Evolutionary conservation across 2,113 vertebrate genomes (phyloP).

Genomic region (Nasalis larvatus): DNA sequence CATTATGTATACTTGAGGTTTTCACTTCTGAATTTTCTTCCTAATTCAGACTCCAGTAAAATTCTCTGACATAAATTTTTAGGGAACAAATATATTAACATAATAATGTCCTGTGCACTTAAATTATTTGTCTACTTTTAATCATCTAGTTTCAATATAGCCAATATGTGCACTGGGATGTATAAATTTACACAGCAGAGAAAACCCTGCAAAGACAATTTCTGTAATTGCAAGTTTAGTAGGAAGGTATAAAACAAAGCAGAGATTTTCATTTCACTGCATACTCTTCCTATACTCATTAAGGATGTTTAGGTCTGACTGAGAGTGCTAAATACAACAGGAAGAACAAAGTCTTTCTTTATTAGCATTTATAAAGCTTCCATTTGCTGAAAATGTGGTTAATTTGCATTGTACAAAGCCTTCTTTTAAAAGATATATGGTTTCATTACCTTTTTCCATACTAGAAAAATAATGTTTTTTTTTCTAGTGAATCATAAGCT

Average conservation of each 20-base stretch:
- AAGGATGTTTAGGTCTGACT: background rate
- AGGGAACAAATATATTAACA: background rate
- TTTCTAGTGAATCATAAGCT: background rate
- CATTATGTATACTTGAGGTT: background rate
- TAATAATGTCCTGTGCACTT: background rate
- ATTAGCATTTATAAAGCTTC: background rate
- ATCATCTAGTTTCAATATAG: background rate
- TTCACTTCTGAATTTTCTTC: background rate
- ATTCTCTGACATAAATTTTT: background rate
- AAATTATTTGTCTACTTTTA: background rate
- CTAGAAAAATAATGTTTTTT: background rate
- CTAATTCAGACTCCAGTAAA: background rate
- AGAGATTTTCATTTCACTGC: background rate
- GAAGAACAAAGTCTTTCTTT: background rate
- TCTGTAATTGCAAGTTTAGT: background rate
- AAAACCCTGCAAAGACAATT: background rate
- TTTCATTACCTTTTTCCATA: slow-evolving; percentile 13
- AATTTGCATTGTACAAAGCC: background rate
- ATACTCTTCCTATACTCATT: background rate
- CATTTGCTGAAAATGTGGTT: background rate
- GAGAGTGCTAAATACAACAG: background rate
- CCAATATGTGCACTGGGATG: background rate
- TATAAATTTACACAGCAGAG: background rate
- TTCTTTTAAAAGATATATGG: slow-evolving; percentile 37
- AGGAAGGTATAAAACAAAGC: background rate